phyloP scores from a whole-genome alignment of 2,797 vertebrate species.

The Sebastes nivosus region DNA sequence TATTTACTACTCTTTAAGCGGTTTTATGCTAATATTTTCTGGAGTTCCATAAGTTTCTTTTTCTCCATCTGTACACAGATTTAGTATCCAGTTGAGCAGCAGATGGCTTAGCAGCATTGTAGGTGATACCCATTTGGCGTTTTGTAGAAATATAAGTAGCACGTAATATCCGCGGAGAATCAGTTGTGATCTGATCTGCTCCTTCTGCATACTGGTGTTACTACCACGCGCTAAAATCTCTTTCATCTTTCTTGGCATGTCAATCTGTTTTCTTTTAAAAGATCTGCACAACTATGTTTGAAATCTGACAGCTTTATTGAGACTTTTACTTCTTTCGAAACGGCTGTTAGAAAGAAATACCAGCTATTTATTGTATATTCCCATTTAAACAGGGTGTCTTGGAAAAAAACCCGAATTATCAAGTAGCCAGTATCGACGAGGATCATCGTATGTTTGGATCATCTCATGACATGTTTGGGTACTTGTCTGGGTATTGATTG shows the following conservation, averaged over 20 bases:
- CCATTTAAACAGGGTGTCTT: background rate
- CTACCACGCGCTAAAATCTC: background rate
- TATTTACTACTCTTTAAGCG: constrained; percentile 37
- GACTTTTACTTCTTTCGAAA: background rate
- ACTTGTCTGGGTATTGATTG: background rate
- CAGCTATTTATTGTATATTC: background rate
- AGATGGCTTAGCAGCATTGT: background rate
- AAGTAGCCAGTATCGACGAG: background rate
- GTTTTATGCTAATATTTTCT: constrained; percentile 12
- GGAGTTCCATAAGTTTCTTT: background rate
- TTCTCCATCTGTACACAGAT: background rate
- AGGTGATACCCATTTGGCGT: background rate
- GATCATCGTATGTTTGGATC: background rate
- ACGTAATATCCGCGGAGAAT: background rate
- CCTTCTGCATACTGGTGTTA: background rate
- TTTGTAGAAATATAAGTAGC: background rate
- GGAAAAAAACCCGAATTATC: background rate
- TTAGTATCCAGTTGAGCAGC: background rate
- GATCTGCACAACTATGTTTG: background rate
- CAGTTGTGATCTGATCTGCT: constrained; percentile 8
- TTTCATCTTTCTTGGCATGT: background rate
- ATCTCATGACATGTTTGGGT: background rate
- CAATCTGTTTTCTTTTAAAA: background rate
- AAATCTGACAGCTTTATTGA: background rate
- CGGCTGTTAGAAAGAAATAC: background rate